Evolutionary conservation across 2,888 invertebrate genomes (phyloP), one percentile per base, ranked within the genome.

Genomic region (Parnassius apollo): DNA sequence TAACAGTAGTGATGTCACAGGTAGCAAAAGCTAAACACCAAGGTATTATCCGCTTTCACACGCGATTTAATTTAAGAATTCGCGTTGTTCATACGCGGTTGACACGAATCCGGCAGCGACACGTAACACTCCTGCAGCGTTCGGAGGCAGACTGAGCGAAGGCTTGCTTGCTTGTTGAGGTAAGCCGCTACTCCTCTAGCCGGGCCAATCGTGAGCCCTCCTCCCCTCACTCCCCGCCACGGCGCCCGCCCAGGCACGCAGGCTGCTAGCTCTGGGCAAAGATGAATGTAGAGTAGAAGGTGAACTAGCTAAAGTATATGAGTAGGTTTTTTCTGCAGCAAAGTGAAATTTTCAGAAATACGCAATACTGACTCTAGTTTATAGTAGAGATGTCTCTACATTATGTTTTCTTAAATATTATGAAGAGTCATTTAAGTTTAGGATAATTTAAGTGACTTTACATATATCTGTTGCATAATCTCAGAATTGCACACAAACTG

Each of bases 231-330:
- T 71, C 77, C 77, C 76, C 74, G 75, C 71, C 75, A 78, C 75
- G 65, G 71, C 74, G 75, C 81, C 81, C 80, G 80, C 83, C 82
- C 82, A 86, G 87, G 86, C 86, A 81, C 81, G 80, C 81, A 77
- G 67, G 76, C 82, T 77, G 75, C 71, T 64, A 68, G 64, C 66
- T 59, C 61, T 60, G 62, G 64, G 60, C 72, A 74, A 61, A 73
- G 74, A 75, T 69, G 69, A 74, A 59, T n/a, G 48, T 4, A 12
- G 12, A 12, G 12, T 4, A 48, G 48, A 48, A 3, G 48, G 8
- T 48, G 48, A 48, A 48, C 48, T 48, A 48, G 13, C 48, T 48
- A 46, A 46, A 46, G 9, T 46, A 10, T 10, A 9, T 1, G 7
- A 42, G 42, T 42, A 18, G 18, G 18, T 18, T 35, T 35, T 7